These are phyloP conservation scores for Xiphophorus birchmanni DNA, from an alignment of 2,797 vertebrate species.

Conservation along the genomic window DNA sequence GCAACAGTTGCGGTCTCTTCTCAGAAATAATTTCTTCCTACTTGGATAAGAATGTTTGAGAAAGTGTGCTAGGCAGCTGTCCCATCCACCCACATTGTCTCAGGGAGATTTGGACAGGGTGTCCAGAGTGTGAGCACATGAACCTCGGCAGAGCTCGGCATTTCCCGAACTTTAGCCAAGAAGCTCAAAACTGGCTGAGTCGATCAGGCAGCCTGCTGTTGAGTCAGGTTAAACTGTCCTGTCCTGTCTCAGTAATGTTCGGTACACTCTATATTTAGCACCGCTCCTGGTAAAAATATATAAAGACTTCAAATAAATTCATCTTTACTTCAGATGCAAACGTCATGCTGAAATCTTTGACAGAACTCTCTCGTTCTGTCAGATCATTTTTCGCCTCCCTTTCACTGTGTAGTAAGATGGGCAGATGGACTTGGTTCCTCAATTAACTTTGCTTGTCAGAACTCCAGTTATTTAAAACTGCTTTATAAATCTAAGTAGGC, in stretches of 20 bases:
- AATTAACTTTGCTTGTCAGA: background rate
- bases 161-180: slow-evolving; percentile 8
- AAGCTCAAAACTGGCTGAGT: background rate
- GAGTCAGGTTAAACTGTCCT: slow-evolving; percentile 26
- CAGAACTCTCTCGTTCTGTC: background rate
- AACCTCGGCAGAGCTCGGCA: slow-evolving; percentile 7
- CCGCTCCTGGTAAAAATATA: background rate
- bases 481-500: background rate
- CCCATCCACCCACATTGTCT: slow-evolving; percentile 37
- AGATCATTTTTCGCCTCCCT: background rate
- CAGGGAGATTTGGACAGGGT: slow-evolving; percentile 16
- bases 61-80: slow-evolving; percentile 49
- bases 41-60: slow-evolving; percentile 50
- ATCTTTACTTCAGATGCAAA: background rate
- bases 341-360: background rate
- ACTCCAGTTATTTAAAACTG: background rate
- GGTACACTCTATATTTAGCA: background rate
- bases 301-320: background rate
- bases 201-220: background rate
- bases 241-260: background rate
- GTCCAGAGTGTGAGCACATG: slow-evolving; percentile 32
- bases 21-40: slow-evolving; percentile 56
- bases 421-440: background rate
- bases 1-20: slow-evolving; percentile 46
- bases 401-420: background rate